Conservation (phyloP, 2,888 invertebrate genomes). For the Hypsopygia costalis region DNA sequence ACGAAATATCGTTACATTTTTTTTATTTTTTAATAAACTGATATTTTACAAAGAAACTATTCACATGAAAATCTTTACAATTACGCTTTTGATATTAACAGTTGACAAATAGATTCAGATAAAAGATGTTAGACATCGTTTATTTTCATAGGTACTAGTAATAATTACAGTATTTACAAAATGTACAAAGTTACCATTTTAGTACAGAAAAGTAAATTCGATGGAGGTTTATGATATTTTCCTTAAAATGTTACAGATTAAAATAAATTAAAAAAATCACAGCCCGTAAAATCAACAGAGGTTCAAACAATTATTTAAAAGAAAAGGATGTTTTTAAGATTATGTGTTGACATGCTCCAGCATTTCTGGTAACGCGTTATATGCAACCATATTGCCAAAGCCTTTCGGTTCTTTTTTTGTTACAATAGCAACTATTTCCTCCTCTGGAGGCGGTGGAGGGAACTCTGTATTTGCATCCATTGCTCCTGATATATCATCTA, state of each 20-base stretch:
- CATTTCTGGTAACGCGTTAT: constrained; percentile 75
- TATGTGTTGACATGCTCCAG: constrained; percentile 66
- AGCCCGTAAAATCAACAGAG: constrained; percentile 40
- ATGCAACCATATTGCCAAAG: constrained; percentile 76
- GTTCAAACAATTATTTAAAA: neutral
- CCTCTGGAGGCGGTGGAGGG: constrained; percentile 65
- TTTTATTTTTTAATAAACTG: constrained; percentile 71
- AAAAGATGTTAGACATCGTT: constrained; percentile 71
- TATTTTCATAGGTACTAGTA: constrained; percentile 26
- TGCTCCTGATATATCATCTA: constrained; percentile 68
- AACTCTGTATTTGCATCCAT: constrained; percentile 54
- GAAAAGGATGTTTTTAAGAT: constrained; percentile 22
- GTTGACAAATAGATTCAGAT: constrained; percentile 64
- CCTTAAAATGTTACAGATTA: constrained; percentile 13
- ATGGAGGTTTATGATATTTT: constrained; percentile 34
- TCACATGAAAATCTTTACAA: constrained; percentile 70
- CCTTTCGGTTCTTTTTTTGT: constrained; percentile 74
- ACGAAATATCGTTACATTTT: too few relatives aligned
- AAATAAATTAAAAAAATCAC: constrained; percentile 27
- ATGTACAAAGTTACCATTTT: constrained; percentile 23
- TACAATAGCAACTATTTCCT: constrained; percentile 74
- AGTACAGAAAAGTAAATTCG: constrained; percentile 39
- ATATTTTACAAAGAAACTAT: constrained; percentile 72
- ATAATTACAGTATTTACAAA: constrained; percentile 46
- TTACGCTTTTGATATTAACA: constrained; percentile 65